Evolutionary conservation across 2,113 vertebrate genomes (phyloP), one percentile per base, ranked within the genome.

Genomic region (Cephalopterus ornatus): DNA sequence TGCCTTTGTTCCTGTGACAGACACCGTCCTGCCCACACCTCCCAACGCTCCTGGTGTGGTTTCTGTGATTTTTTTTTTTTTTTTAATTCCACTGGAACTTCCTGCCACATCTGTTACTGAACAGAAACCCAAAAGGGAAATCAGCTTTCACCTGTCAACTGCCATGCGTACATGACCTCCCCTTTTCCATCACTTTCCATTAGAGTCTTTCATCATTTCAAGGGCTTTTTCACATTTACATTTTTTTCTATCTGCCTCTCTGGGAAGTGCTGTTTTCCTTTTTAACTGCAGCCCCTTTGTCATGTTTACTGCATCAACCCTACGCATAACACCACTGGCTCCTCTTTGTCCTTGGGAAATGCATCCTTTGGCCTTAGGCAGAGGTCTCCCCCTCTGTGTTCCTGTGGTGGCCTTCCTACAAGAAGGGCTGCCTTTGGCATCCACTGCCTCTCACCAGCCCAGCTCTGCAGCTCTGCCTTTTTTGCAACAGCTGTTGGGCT

Each of bases 1-100:
- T 62, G 76, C 46, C 63, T 89, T 93, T 94, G 86, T 63, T 94
- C 50, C 80, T 35, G 66, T 35, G 90, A 52, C 75, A 95, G 95
- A 66, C 81, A 55, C 78, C 2, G 0, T 86, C 84, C 71, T 92
- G 52, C 89, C 68, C 58, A 52, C 55, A 56, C 41, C 59, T 88
- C 92, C 65, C 65, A 76, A 9, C 0, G 0, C 77, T 84, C 56
- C 68, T 92, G 59, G 22, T 56, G 16, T 70, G 68, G 3, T 67
- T 88, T 84, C 82, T 88, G 68, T 18, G 44, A 53, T 32, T 74
- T 88, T 32, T 58, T n/a, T 58, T 23, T 47, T n/a, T 21, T 32
- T 63, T 47, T 37, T 49, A 24, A 63, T 83, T 76, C 50, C 65
- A 6, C 26, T 86, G 91, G 85, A 74, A 92, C 70, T 85, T 96